phyloP scores from a whole-genome alignment of 2,797 vertebrate genomes.

The Intellagama lesueurii region DNA sequence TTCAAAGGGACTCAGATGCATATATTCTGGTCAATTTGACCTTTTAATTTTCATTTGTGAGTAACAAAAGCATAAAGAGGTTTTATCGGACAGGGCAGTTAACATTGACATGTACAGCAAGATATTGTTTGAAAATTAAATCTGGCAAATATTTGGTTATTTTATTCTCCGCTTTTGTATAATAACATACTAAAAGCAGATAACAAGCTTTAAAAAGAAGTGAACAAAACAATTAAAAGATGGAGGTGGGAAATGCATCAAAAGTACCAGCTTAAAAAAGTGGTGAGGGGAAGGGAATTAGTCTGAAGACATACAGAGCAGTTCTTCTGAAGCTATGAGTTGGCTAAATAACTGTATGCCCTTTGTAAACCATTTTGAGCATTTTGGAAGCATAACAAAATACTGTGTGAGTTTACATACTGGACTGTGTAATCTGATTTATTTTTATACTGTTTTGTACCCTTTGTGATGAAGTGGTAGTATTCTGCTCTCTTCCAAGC shows the following conservation, averaged over 20 bases:
- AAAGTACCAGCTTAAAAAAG: background rate
- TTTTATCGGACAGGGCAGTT: no score
- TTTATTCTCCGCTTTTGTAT: background rate
- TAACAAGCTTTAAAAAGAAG: background rate
- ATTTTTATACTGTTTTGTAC: background rate
- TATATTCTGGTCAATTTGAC: background rate
- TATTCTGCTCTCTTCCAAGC: background rate
- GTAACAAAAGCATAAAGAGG: background rate
- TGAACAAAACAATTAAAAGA: background rate
- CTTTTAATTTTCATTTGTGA: background rate
- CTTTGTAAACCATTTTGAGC: background rate
- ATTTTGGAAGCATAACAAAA: background rate
- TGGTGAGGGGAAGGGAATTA: background rate
- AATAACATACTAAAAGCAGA: background rate
- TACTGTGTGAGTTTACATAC: background rate
- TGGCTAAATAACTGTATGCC: background rate
- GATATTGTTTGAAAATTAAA: constrained; percentile 14
- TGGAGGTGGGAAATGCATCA: background rate
- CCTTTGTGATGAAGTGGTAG: background rate
- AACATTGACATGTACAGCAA: no score
- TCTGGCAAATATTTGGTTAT: background rate
- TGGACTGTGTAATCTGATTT: background rate
- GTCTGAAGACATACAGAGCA: background rate
- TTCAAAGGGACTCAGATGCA: background rate
- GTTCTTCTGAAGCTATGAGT: background rate